Conservation (phyloP, 2,888 invertebrate species). For the Leptodirus hochenwartii region DNA sequence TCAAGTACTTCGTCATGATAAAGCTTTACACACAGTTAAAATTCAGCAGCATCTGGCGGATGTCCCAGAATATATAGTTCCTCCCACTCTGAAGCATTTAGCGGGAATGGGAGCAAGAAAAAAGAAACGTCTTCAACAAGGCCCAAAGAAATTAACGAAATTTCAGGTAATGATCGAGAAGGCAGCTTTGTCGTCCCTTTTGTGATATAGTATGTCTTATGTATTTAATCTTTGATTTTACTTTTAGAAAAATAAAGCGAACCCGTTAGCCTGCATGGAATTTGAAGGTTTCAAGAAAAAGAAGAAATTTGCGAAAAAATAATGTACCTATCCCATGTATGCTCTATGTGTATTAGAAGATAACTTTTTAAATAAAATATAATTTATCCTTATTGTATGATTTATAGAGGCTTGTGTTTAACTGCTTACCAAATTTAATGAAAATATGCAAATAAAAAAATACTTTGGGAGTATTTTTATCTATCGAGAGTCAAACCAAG, state of each 20-base stretch:
- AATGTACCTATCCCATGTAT: too few relatives aligned
- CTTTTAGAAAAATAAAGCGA: constrained; percentile 42
- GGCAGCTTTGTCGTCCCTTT: constrained; percentile 5
- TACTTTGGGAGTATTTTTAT: too few relatives aligned
- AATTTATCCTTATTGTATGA: too few relatives aligned
- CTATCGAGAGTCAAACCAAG: too few relatives aligned
- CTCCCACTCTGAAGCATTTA: constrained; percentile 52
- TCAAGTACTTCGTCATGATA: constrained; percentile 68
- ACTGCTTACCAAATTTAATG: too few relatives aligned
- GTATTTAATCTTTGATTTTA: constrained; percentile 6
- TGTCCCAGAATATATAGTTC: constrained; percentile 85
- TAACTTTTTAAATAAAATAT: too few relatives aligned
- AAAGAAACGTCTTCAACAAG: constrained; percentile 17
- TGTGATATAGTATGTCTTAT: neutral
- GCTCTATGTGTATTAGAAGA: too few relatives aligned
- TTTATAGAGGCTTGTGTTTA: too few relatives aligned
- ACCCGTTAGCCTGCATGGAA: constrained; percentile 49
- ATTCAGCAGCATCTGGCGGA: constrained; percentile 71
- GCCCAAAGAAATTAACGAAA: constrained; percentile 16
- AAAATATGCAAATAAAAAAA: too few relatives aligned
- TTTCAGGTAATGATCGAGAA: constrained; percentile 14
- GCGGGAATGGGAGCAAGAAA: constrained; percentile 27
- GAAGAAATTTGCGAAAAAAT: constrained; percentile 19
- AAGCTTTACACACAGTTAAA: constrained; percentile 68
- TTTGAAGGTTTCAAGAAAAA: constrained; percentile 36